Base-by-base conservation (phyloP, 2,888 invertebrate species). In the Cancer borealis region DNA sequence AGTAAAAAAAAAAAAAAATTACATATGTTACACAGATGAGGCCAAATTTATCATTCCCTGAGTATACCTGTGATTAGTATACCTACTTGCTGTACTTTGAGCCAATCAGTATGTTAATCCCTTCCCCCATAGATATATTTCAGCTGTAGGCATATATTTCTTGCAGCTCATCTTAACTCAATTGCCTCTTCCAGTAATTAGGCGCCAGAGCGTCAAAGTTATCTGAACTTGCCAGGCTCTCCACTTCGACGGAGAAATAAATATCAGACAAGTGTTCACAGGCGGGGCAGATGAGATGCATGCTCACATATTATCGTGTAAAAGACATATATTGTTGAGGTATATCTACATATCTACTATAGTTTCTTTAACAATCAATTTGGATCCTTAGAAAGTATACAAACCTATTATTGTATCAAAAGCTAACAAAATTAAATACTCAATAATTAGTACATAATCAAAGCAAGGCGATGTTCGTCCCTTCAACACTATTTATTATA, bases 151-250 rank as follows among this genome's bases (percentile, higher is more conserved):
- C n/a, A 5, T 21, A 21, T 66, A 54, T n/a, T 66, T 66, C 66
- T 66, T 66, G 66, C 66, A 66, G 66, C n/a, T 66, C 66, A 66
- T 66, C 66, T 66, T n/a, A 66, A 66, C 17, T n/a, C 66, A n/a
- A 66, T 66, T 66, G 30, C 17, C 79, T 79, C 79, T 26, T 30
- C 26, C 79, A 30, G 4, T 79, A 79, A 79, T 30, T n/a, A 79
- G 30, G 79, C 66, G 66, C 79, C 79, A 12, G 30, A 30, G 30
- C 5, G 30, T 79, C 79, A 79, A 21, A 30, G 79, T 30, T 79
- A 30, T 30, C 79, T 30, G 79, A 79, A 79, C 79, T 79, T 30
- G 26, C 79, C 79, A 26, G 10, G 6, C 79, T 79, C 79, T 79
- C 79, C 30, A 79, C 5, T 30, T 79, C 79, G 79, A 79, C 21